Conservation (phyloP, 2,113 vertebrate species). For the Conger conger region DNA sequence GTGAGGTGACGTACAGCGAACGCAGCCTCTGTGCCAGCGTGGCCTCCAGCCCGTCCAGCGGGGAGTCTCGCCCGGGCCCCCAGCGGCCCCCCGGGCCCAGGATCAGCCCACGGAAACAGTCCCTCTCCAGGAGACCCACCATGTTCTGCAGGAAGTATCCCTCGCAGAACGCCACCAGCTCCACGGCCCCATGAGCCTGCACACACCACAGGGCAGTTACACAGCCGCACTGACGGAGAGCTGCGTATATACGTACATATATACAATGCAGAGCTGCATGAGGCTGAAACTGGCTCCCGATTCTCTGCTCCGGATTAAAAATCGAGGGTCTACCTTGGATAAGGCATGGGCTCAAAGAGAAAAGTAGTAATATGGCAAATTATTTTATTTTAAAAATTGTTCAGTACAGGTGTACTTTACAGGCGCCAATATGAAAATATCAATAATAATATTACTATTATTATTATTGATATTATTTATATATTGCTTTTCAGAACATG, state of each 20-base stretch:
- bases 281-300: no score
- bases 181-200: slow-evolving; percentile 76
- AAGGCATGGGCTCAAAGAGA: background rate
- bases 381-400: background rate
- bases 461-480: no score
- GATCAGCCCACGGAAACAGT: slow-evolving; percentile 83
- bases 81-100: slow-evolving; percentile 58
- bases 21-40: slow-evolving; percentile 54
- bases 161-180: slow-evolving; percentile 81
- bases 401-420: no score
- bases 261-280: no score
- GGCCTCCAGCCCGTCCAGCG: slow-evolving; percentile 53
- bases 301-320: no score
- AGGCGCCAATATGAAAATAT: no score
- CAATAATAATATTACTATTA: no score
- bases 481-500: no score
- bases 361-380: background rate
- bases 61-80: slow-evolving; percentile 23
- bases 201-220: slow-evolving; percentile 2
- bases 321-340: no score
- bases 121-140: slow-evolving; percentile 76
- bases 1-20: slow-evolving; percentile 29
- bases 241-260: background rate
- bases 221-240: background rate
- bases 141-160: slow-evolving; percentile 92